Evolutionary conservation across 2,113 vertebrate species (phyloP), one percentile per base, ranked within the genome.

Genomic region (Podarcis cretensis): DNA sequence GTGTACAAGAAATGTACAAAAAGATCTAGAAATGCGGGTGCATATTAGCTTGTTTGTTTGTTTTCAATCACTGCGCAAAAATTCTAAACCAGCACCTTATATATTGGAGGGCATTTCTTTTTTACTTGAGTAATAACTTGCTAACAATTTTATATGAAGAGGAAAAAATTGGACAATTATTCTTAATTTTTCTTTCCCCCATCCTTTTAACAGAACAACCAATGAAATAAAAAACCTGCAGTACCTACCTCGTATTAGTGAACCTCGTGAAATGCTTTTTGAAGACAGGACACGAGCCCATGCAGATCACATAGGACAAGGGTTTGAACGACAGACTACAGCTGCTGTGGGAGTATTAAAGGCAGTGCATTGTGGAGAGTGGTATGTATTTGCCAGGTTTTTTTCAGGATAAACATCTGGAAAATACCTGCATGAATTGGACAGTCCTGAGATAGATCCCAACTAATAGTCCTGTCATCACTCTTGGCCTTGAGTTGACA

Each of bases 201-300:
- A 75, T 89, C 80, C 88, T 75, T 84, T 92, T 88, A 30, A 57
- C 84, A 99, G 99, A 97, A 99, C 99, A 94, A 99, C 98, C 97
- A 99, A 99, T 97, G 99, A 99, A 97, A 99, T 99, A 85, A 99
- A 99, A 98, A 99, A 99, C 96, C 96, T 99, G 93, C 99, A 99
- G 97, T 99, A 99, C 94, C 98, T 99, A 98, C 99, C 99, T 97
- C 97, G 99, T 96, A 96, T 98, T 93, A 99, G 98, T 84, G 99
- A 99, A 92, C 99, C 99, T 90, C 97, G 99, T 83, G 99, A 99
- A 96, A 98, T 99, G 98, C 97, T 99, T 4, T 99, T 99, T 93
- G 99, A 99, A 96, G 99, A 99, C 89, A 96, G 99, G 88, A 99
- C 99, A 3, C 97, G 98, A 89, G 99, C 99, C 87, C 99, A 99